Base-by-base conservation (phyloP, 2,113 vertebrate genomes). In the Saguinus midas region DNA sequence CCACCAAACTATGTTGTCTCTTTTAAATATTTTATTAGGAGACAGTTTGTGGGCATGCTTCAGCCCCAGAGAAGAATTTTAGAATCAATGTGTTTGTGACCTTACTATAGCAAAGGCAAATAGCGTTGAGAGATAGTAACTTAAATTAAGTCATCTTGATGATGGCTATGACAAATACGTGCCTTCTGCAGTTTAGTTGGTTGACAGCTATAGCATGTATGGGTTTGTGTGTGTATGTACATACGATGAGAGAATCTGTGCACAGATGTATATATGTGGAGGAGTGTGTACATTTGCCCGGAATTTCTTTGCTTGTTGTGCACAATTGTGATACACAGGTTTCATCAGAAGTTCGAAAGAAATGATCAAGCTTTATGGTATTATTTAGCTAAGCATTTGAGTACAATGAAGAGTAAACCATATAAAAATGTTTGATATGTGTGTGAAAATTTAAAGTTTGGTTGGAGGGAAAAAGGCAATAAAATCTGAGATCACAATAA, bases 21-120 rank as follows among this genome's bases (percentile, higher is more conserved):
- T 76, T 89, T 86, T 94, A 94, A 96, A 85, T 95, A 95, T 93
- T 93, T 80, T 48, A 85, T 86, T 48, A 73, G 76, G 50, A 87
- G 55, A 50, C 73, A 90, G 91, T 86, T 61, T 84, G 75, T 91
- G 81, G 85, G 57, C 82, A 80, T 21, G 50, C 80, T 66, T 92
- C 40, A 79, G 80, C 35, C 79, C 43, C 83, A 83, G 48, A 91
- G 81, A 82, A 96, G 21, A 25, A 87, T 64, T 96, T 97, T 70
- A 61, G 55, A 57, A 55, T 84, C 73, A 37, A 72, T 95, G 57
- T 45, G 45, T 66, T 52, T 89, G 73, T 91, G 91, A 91, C 35
- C 81, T 96, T 87, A 37, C 37, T 43, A 20, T 81, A 70, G 73
- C 94, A 96, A 76, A 93, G 79, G 95, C 58, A 94, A 94, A 94